Base-by-base conservation (phyloP, 2,113 vertebrate species). In the Rattus rattus region DNA sequence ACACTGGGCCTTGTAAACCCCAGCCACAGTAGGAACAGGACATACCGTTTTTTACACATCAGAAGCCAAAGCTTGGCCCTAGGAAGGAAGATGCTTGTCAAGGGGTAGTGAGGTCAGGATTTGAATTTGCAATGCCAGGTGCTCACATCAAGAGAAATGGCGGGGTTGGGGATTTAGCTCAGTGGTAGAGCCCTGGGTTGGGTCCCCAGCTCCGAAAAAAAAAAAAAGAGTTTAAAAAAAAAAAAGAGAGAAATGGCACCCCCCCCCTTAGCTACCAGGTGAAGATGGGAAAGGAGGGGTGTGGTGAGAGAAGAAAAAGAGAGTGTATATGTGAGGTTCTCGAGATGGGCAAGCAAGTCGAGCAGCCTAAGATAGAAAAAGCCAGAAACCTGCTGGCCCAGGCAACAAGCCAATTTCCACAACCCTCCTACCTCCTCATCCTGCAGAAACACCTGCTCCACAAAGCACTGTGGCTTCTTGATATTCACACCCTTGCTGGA, bases 91-190 rank as follows among this genome's bases (percentile, higher is more conserved):
- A 24, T 73, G 33, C 72, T 92, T 36, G 26, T 43, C 3, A 7
- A 0, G 0, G 33, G 2, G 17, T 16, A 19, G 24, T 1, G 5
- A 73, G 63, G 79, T 70, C 65, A 39, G 54, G 36, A 14, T 47
- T 61, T 28, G 43, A 88, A 84, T 33, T 47, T 36, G 13, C 3
- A 1, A 39, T 3, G 61, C 47, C 59, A 26, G n/a, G 43, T 2
- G 11, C 52, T 90, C 12, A 0, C 0, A 12, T 77, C 56, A 28
- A 59, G 59, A 11, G 52, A 43, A 0, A 0, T 2, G 16, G 9
- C 0, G n/a, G n/a, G n/a, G 52, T 10, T 52, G 52, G 52, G 10
- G 52, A 52, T 5, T 7, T 52, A 10, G 52, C 52, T 52, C 52
- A 52, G 52, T 52, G 52, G 52, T 52, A n/a, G n/a, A n/a, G n/a